Conservation (phyloP, 1,140 invertebrate species). For the Brachionus manjavacas region DNA sequence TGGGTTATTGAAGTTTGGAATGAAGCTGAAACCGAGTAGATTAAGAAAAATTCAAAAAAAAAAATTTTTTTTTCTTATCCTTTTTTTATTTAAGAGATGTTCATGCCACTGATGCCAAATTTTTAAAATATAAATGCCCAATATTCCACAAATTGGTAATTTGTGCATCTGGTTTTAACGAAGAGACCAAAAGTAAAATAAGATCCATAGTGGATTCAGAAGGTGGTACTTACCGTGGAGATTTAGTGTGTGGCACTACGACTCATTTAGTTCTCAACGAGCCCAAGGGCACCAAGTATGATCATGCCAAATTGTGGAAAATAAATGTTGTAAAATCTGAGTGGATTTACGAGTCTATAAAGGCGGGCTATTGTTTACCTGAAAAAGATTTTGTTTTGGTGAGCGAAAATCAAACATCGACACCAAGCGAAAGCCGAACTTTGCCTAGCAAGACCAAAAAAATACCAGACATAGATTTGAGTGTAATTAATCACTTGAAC, state of each 20-base stretch:
- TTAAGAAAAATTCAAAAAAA: background rate
- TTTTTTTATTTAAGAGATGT: constrained; percentile 52
- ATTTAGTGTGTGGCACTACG: constrained; percentile 60
- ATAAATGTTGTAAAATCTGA: constrained; percentile 68
- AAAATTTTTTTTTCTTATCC: background rate
- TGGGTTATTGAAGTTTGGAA: constrained; percentile 79
- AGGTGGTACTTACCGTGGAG: constrained; percentile 58
- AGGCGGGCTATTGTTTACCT: constrained; percentile 68
- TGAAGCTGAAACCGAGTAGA: constrained; percentile 61
- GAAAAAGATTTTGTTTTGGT: constrained; percentile 65
- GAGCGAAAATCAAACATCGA: background rate
- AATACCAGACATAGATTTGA: constrained; percentile 25
- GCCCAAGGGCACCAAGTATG: constrained; percentile 69
- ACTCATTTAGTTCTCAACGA: constrained; percentile 60
- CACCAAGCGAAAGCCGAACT: background rate
- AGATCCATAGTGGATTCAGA: constrained; percentile 65
- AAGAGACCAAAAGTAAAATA: constrained; percentile 66
- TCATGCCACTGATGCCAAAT: constrained; percentile 63
- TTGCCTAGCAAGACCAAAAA: background rate
- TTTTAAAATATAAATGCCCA: constrained; percentile 68
- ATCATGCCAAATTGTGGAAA: constrained; percentile 69
- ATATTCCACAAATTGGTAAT: constrained; percentile 73
- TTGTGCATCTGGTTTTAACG: constrained; percentile 70
- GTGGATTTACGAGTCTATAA: constrained; percentile 74
- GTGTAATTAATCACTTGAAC: constrained; percentile 25